Percentiles rank a stretch among this genome's conserved stretches.
Evolutionary conservation across 2,113 vertebrate species (phyloP).

Genomic region (Forbesichthys papilliferus): DNA sequence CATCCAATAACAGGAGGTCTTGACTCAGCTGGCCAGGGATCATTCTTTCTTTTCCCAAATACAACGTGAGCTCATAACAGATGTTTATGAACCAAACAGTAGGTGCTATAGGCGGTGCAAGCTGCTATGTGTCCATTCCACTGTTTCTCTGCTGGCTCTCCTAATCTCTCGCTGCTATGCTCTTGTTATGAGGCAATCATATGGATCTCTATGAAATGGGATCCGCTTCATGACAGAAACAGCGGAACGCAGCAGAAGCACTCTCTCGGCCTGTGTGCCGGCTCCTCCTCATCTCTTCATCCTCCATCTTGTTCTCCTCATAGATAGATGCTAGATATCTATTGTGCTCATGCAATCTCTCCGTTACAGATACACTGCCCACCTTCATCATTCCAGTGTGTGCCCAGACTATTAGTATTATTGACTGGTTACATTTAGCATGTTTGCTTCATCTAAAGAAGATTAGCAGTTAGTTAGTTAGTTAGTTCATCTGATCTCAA

Average conservation of each 20-base stretch:
- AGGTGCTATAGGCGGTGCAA: slow-evolving; percentile 39
- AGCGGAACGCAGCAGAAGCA: slow-evolving; percentile 28
- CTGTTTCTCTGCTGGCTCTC: slow-evolving; percentile 45
- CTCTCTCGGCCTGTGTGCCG: neutral
- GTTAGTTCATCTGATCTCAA: too few species aligned
- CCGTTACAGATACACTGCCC: neutral
- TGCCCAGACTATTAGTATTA: neutral
- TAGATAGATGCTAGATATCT: slow-evolving; percentile 1
- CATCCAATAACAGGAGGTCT: neutral
- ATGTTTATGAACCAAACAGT: slow-evolving; percentile 30
- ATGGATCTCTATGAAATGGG: slow-evolving; percentile 75
- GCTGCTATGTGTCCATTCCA: slow-evolving; percentile 63
- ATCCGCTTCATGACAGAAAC: slow-evolving; percentile 63
- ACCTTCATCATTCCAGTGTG: neutral
- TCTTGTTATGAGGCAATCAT: slow-evolving; percentile 74
- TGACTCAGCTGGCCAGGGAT: neutral
- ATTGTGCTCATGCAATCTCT: slow-evolving; percentile 10
- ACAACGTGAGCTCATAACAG: slow-evolving; percentile 45
- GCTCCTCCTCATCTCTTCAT: slow-evolving; percentile 40
- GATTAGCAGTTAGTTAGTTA: too few species aligned
- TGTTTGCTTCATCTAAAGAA: too few species aligned
- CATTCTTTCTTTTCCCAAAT: slow-evolving; percentile 35
- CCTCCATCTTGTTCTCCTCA: slow-evolving; percentile 38
- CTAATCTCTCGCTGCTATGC: slow-evolving; percentile 52
- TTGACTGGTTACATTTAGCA: too few species aligned